These are phyloP conservation scores for Suillia variegata DNA, from an alignment of 2,888 invertebrate species.

Conservation along the genomic window DNA sequence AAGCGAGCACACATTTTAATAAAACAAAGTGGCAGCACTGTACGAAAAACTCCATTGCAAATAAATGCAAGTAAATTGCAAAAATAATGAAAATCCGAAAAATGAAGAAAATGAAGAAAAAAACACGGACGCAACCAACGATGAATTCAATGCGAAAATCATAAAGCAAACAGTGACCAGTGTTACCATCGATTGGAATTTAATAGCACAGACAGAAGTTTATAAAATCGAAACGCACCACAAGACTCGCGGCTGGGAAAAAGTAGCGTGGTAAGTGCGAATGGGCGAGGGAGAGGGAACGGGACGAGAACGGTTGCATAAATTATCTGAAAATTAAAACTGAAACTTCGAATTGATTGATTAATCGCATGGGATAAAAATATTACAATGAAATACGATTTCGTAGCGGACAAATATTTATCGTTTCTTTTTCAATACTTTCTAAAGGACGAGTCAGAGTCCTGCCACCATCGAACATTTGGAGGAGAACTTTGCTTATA, in stretches of 20 bases:
- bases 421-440: background rate
- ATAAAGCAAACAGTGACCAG: constrained; percentile 48
- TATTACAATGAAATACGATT: background rate
- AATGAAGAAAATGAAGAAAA: background rate
- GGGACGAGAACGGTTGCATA: too few species aligned
- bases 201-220: constrained; percentile 42
- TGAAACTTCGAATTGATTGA: background rate
- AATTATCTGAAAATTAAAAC: background rate
- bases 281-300: too few species aligned
- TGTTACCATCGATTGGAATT: constrained; percentile 51
- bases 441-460: constrained; percentile 37
- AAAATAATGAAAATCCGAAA: background rate
- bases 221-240: constrained; percentile 54
- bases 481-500: constrained; percentile 57
- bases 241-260: constrained; percentile 49
- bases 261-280: constrained; percentile 51
- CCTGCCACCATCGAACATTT: constrained; percentile 43
- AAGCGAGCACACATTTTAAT: background rate
- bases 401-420: background rate
- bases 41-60: background rate
- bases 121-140: background rate
- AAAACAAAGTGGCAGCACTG: background rate
- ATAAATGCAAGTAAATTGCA: constrained; percentile 1
- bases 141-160: constrained; percentile 43
- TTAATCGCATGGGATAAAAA: background rate